Evolutionary conservation across 2,888 invertebrate species (phyloP).

Genomic region (Escarpia spicata): DNA sequence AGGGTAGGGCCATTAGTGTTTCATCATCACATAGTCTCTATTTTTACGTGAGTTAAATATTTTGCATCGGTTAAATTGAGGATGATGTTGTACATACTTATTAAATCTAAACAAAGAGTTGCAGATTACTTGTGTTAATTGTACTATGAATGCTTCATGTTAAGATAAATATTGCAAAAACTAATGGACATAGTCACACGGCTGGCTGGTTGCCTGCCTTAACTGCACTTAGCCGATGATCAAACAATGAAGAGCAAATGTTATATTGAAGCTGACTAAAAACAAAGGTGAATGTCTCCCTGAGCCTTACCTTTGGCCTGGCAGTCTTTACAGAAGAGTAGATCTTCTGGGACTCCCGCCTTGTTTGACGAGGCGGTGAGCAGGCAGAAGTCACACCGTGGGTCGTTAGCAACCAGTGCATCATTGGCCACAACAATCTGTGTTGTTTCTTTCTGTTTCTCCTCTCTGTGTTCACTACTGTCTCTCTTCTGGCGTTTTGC

Average conservation of each 20-base stretch:
- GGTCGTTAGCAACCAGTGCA: slow-evolving; percentile 18
- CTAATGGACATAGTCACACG: too few species aligned
- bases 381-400: slow-evolving; percentile 62
- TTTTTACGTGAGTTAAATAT: not conserved
- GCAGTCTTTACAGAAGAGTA: slow-evolving; percentile 64
- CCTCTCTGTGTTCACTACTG: not conserved
- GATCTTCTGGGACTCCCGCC: slow-evolving; percentile 60
- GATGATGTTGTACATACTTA: too few species aligned
- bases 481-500: not conserved
- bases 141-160: too few species aligned
- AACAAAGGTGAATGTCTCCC: not conserved
- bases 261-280: not conserved
- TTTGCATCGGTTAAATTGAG: not conserved
- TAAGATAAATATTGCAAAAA: too few species aligned
- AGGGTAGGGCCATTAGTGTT: not conserved
- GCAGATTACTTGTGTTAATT: too few species aligned
- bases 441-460: slow-evolving; percentile 22
- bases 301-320: slow-evolving; percentile 57
- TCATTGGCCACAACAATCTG: slow-evolving; percentile 6
- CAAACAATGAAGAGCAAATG: not conserved
- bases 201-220: too few species aligned
- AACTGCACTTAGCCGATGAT: too few species aligned
- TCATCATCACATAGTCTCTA: too few species aligned
- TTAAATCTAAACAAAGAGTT: too few species aligned
- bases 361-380: slow-evolving; percentile 55